Evolutionary conservation across 1,140 invertebrate genomes (phyloP).

Genomic region (Batillaria attramentaria): DNA sequence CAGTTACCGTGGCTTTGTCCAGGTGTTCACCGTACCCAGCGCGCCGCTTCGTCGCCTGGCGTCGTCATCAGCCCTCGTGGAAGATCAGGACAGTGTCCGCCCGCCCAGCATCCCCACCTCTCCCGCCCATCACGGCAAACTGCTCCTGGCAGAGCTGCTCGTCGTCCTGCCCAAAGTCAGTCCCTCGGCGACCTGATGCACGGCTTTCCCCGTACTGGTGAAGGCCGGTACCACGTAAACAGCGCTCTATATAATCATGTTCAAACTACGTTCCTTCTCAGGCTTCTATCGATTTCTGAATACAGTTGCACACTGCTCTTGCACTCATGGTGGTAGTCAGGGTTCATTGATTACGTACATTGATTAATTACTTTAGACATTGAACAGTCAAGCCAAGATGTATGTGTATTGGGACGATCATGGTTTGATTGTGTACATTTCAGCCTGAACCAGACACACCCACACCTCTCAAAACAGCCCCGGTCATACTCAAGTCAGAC

Average conservation of each 20-base stretch:
- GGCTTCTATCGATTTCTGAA: too few species aligned
- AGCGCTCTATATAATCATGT: too few species aligned
- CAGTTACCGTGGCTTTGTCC: slow-evolving; percentile 60
- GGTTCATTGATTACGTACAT: too few species aligned
- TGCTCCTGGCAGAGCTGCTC: slow-evolving; percentile 55
- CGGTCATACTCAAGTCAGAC: slow-evolving; percentile 49
- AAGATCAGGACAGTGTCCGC: background rate
- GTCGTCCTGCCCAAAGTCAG: slow-evolving; percentile 61
- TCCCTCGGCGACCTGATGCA: background rate
- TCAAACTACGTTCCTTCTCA: too few species aligned
- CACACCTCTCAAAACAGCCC: slow-evolving; percentile 53
- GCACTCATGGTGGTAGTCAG: too few species aligned
- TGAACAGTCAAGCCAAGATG: too few species aligned
- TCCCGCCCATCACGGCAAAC: too few species aligned
- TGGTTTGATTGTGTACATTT: too few species aligned
- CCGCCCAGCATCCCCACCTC: background rate
- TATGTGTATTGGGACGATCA: too few species aligned
- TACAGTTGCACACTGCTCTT: too few species aligned
- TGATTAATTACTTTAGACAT: too few species aligned
- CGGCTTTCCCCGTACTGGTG: background rate
- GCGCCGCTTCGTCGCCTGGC: slow-evolving; percentile 29
- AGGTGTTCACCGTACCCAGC: slow-evolving; percentile 48
- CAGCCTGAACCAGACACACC: slow-evolving; percentile 64
- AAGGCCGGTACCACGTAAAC: too few species aligned
- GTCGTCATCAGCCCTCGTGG: background rate